These are phyloP conservation scores for Camponotus fellah DNA, from an alignment of 2,888 invertebrate species.

Conservation along the genomic window DNA sequence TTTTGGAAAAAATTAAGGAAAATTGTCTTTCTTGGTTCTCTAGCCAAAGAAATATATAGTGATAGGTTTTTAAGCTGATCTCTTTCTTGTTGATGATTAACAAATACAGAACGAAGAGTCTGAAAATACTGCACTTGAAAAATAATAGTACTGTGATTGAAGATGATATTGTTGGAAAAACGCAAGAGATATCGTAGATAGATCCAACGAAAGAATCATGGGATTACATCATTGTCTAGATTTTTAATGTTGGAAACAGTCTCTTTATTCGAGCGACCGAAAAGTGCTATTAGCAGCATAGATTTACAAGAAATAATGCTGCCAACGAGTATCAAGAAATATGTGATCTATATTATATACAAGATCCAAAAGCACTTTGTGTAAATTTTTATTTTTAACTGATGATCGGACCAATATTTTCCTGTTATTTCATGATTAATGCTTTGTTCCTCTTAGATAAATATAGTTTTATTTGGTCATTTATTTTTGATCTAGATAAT, in stretches of 20 bases:
- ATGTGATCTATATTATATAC: slow-evolving; percentile 50
- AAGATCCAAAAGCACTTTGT: slow-evolving; percentile 35
- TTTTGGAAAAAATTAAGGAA: background rate
- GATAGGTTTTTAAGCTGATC: slow-evolving; percentile 25
- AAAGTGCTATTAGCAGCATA: slow-evolving; percentile 74
- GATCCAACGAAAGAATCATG: slow-evolving; percentile 26
- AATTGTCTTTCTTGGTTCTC: slow-evolving; percentile 24
- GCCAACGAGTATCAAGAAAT: slow-evolving; percentile 58
- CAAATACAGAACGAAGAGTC: slow-evolving; percentile 23
- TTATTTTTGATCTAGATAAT: slow-evolving; percentile 71
- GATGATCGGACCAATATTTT: slow-evolving; percentile 73
- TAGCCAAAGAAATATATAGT: slow-evolving; percentile 30
- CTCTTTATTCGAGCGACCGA: slow-evolving; percentile 60
- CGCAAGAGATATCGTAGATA: slow-evolving; percentile 16
- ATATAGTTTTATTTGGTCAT: slow-evolving; percentile 59
- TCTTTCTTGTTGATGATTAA: slow-evolving; percentile 37
- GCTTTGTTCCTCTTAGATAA: slow-evolving; percentile 72
- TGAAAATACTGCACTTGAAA: slow-evolving; percentile 22
- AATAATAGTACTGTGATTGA: slow-evolving; percentile 53
- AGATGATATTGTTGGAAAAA: slow-evolving; percentile 38
- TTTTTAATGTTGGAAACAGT: slow-evolving; percentile 44
- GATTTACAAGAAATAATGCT: slow-evolving; percentile 61
- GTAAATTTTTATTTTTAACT: slow-evolving; percentile 57
- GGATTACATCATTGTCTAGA: slow-evolving; percentile 40
- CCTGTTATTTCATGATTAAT: slow-evolving; percentile 55